Conservation (phyloP, 2,888 invertebrate genomes). For the Ptychoptera albimana region DNA sequence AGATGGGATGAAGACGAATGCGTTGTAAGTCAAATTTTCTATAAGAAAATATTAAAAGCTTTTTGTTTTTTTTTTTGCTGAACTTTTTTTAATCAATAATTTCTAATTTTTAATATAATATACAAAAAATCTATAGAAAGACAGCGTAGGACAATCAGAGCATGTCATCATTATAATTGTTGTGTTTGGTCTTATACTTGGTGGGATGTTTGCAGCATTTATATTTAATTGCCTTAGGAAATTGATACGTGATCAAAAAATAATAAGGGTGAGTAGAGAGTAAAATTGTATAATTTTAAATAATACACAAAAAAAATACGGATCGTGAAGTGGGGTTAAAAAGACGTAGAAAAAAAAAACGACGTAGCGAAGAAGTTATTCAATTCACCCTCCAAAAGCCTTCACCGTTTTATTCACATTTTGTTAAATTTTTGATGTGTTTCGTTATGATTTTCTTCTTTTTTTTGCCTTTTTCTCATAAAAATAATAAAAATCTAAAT, state of each 20-base stretch:
- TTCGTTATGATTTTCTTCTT: no score
- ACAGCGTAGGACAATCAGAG: constrained; percentile 34
- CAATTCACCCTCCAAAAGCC: no score
- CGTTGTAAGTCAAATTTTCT: neutral
- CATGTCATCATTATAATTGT: constrained; percentile 77
- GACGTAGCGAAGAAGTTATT: no score
- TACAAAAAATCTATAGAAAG: constrained; percentile 14
- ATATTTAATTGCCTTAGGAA: constrained; percentile 77
- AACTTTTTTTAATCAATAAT: neutral
- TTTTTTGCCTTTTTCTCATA: no score
- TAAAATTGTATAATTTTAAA: no score
- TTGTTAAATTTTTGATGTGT: no score
- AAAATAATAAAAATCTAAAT: no score
- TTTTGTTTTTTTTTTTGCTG: constrained; percentile 4
- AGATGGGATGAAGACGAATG: constrained; percentile 53
- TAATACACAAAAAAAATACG: no score
- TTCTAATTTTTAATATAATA: neutral
- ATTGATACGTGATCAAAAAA: constrained; percentile 69
- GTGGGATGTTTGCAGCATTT: constrained; percentile 78
- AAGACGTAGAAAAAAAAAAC: no score
- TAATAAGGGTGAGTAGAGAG: constrained; percentile 57
- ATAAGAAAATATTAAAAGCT: constrained; percentile 3
- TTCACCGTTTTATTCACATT: no score
- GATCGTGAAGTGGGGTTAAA: no score
- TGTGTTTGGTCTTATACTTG: constrained; percentile 71